Evolutionary conservation across 2,888 invertebrate species (phyloP).

Genomic region (Lithosia quadra): DNA sequence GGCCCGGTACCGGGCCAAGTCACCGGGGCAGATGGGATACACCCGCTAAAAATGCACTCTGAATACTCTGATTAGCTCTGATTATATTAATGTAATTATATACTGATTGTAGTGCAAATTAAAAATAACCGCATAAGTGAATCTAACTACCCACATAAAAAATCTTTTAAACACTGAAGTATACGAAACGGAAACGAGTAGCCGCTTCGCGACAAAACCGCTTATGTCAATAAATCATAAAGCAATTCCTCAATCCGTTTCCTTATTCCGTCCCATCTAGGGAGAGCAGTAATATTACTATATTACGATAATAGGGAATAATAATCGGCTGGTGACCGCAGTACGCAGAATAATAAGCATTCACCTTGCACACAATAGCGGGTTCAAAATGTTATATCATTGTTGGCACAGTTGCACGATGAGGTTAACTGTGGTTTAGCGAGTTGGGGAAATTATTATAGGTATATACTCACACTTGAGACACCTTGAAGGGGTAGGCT

Average conservation of each 20-base stretch:
- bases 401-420: slow-evolving; percentile 45
- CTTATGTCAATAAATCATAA: slow-evolving; percentile 68
- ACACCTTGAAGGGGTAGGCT: too few species aligned
- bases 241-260: slow-evolving; percentile 62
- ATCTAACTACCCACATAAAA: not conserved
- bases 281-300: slow-evolving; percentile 66
- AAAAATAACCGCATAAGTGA: not conserved
- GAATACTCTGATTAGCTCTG: not conserved
- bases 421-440: slow-evolving; percentile 39
- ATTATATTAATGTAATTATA: too few species aligned
- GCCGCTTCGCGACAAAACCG: slow-evolving; percentile 53
- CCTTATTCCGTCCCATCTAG: slow-evolving; percentile 72
- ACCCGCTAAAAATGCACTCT: too few species aligned
- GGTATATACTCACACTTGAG: too few species aligned
- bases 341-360: slow-evolving; percentile 64
- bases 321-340: slow-evolving; percentile 73
- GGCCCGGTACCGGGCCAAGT: too few species aligned
- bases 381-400: slow-evolving; percentile 72
- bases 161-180: not conserved
- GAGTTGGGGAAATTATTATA: not conserved
- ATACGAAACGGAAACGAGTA: slow-evolving; percentile 33
- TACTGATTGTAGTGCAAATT: not conserved
- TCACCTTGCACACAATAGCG: slow-evolving; percentile 71
- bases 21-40: too few species aligned
- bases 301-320: slow-evolving; percentile 68